Conservation (phyloP, 2,888 invertebrate species). For the Himalopsyche tibetana region DNA sequence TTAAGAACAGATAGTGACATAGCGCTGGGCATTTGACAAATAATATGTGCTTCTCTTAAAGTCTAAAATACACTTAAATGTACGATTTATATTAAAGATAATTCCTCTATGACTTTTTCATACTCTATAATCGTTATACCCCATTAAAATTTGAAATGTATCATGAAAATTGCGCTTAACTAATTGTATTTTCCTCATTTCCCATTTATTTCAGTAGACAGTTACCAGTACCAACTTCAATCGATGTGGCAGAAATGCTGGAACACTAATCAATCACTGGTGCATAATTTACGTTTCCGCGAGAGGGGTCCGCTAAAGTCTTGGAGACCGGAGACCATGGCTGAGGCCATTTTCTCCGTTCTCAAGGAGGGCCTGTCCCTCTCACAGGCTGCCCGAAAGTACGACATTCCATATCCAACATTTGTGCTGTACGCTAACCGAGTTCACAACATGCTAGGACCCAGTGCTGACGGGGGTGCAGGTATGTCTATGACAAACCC, state of each 20-base stretch:
- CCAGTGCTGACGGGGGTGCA: conserved; percentile 93
- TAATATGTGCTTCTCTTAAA: no score
- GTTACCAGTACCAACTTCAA: conserved; percentile 96
- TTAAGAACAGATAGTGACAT: no score
- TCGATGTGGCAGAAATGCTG: conserved; percentile 98
- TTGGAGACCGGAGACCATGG: conserved; percentile 96
- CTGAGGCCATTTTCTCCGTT: conserved; percentile 94
- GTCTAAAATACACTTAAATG: no score
- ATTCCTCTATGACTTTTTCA: no score
- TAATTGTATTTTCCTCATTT: conserved; percentile 60
- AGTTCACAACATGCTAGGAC: conserved; percentile 95
- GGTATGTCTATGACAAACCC: conserved; percentile 77
- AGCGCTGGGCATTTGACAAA: no score
- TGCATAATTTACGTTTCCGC: conserved; percentile 93
- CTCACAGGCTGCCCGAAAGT: conserved; percentile 94
- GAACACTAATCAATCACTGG: conserved; percentile 94
- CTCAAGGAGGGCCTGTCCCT: conserved; percentile 92
- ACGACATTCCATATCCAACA: conserved; percentile 96
- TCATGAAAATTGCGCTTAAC: conserved; percentile 47
- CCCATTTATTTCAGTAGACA: conserved; percentile 83
- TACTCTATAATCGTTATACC: no score
- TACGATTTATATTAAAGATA: no score
- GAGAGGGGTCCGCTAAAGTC: conserved; percentile 95
- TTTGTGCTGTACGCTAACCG: conserved; percentile 95
- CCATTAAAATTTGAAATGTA: no score